Base-by-base conservation (phyloP, 2,797 vertebrate species). In the Cheirogaleus major region DNA sequence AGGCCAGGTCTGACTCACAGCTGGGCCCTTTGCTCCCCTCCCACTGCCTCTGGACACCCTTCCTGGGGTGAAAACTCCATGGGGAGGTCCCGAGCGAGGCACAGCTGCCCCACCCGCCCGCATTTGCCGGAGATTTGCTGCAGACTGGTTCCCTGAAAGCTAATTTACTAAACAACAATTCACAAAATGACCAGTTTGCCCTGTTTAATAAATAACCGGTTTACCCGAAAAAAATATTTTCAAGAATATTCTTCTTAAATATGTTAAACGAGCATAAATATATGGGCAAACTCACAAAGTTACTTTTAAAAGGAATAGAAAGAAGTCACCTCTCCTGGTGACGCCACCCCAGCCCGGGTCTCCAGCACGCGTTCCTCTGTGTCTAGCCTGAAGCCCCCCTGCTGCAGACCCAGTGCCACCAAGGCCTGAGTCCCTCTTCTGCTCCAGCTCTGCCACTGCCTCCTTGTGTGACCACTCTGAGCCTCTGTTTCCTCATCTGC, bases 251-350 rank as follows among this genome's bases (percentile, higher is more conserved):
- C 57, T 84, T 72, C 30, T 48, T 88, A 84, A 88, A 43, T 67
- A 76, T 43, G 45, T 83, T 48, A 93, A 93, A 32, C 23, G 69
- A 20, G 5, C 59, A 12, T 59, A 35, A 73, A 38, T 38, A 72
- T 23, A 41, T 57, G 27, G 25, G 35, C 30, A 86, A 82, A 78
- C 27, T 18, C n/a, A 79, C 22, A 35, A 70, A 38, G 23, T n/a
- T 72, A 22, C 50, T 93, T 97, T 45, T n/a, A 55, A 59, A 89
- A 75, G 20, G 22, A 41, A 7, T 27, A 35, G 72, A 61, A 89
- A 59, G 15, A 61, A 79, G 65, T 20, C 6, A 67, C 45, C 18
- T 79, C 59, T 67, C 20, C 9, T 6, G n/a, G 73, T 4, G 27
- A 22, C 32, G 50, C 38, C 14, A 7, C 48, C 41, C 41, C n/a